A percentile compares a stretch with the other conserved stretches of the same genome.
Conservation (phyloP, 2,797 vertebrate genomes). For the Sebastes wilsoni region DNA sequence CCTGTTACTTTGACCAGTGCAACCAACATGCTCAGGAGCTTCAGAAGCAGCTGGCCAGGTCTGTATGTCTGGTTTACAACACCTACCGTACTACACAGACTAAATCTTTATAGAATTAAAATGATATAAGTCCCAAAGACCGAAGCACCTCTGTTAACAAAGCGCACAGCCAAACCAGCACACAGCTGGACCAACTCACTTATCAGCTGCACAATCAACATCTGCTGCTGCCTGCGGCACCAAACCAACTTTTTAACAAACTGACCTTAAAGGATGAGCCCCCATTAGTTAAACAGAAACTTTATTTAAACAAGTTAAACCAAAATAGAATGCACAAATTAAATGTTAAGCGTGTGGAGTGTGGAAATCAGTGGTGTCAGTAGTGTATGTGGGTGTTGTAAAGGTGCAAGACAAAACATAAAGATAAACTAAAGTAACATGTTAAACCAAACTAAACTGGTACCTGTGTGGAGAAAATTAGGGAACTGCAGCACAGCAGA, state of each 20-base stretch:
- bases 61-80: neutral
- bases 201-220: neutral
- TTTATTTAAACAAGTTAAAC: too few relatives aligned
- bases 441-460: neutral
- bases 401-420: neutral
- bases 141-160: neutral
- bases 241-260: neutral
- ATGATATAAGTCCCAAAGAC: neutral
- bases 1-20: conserved; percentile 92
- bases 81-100: too few relatives aligned
- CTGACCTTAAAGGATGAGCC: neutral
- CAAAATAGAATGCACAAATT: too few relatives aligned
- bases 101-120: neutral
- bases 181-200: neutral
- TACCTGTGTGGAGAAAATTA: neutral
- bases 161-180: neutral
- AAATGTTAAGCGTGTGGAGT: too few relatives aligned
- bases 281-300: neutral
- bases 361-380: too few relatives aligned
- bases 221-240: neutral
- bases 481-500: neutral
- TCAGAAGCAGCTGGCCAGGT: conserved; percentile 94
- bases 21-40: conserved; percentile 94
- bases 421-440: neutral
- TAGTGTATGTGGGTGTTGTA: neutral